Evolutionary conservation across 1,140 invertebrate species (phyloP), one percentile per base, ranked within the genome.

Genomic region (Eupeodes corollae): DNA sequence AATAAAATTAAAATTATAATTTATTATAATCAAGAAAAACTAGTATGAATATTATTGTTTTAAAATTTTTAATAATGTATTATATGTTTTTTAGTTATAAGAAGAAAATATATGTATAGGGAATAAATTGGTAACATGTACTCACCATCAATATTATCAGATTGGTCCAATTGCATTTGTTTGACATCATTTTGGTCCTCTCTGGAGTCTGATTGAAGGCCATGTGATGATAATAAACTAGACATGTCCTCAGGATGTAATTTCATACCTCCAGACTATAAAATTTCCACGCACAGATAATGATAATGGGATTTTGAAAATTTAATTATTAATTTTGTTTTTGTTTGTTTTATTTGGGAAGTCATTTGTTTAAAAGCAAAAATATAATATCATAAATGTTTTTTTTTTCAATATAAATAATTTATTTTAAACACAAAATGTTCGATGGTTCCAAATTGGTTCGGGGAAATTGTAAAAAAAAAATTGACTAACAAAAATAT

Each of bases 91-190:
- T 26, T 26, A 26, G 8, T 26, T 26, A 26, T 5, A 26, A 26
- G n/a, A 26, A 26, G 8, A 26, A 26, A 26, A 26, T 26, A 26
- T 26, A 26, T 26, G 3, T 26, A 26, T 26, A 26, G 21, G 31
- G 31, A 44, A 30, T 41, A 31, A 47, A 34, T 35, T 46, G 35
- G 12, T 12, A 19, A 5, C 5, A 35, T 33, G 40, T 48, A 68
- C 66, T 68, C 52, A 68, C 66, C 66, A 57, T 68, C 66, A 53
- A 68, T 68, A 50, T 68, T 68, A 51, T 67, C 66, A 38, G 66
- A 63, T 43, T 61, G 65, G 46, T 68, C 66, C 37, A 68, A 44
- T 44, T 57, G 56, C 52, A 66, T 42, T 50, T 58, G 63, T 49
- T 68, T 68, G 49, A 55, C 53, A 51, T 68, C 66, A 43, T 63